These are phyloP conservation scores for Cyprinella venusta DNA, from an alignment of 2,797 vertebrate species.

Conservation along the genomic window DNA sequence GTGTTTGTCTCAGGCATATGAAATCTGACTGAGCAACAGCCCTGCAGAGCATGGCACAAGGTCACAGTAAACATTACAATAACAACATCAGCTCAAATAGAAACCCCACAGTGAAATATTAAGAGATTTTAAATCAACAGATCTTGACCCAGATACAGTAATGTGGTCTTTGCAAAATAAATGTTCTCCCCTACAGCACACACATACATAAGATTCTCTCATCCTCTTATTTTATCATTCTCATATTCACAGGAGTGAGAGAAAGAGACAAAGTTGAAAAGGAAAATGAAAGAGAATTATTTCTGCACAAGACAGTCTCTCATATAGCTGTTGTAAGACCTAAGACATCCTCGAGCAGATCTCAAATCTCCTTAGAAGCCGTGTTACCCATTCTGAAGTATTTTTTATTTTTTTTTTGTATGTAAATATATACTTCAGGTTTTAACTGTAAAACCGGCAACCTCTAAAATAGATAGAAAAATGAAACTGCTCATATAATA, in stretches of 20 bases:
- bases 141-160: constrained; percentile 23
- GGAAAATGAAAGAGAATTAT: constrained; percentile 43
- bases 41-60: constrained; percentile 12
- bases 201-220: constrained; percentile 4
- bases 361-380: constrained; percentile 21
- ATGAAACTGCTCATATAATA: background rate
- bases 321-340: constrained; percentile 36
- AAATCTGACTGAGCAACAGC: constrained; percentile 4
- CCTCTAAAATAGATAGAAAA: constrained; percentile 1
- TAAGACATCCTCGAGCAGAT: constrained; percentile 30
- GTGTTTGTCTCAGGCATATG: constrained; percentile 5
- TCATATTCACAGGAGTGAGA: constrained; percentile 22
- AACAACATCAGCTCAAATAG: constrained; percentile 31
- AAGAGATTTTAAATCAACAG: constrained; percentile 30
- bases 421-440: background rate
- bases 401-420: background rate
- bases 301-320: constrained; percentile 25
- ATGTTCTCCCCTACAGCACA: constrained; percentile 19
- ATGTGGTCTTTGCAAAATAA: constrained; percentile 22
- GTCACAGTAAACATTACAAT: constrained; percentile 36
- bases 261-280: constrained; percentile 35
- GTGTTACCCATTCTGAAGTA: constrained; percentile 4
- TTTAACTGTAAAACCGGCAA: constrained; percentile 4
- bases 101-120: constrained; percentile 23
- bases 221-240: constrained; percentile 25